Conservation (phyloP, 1,140 invertebrate genomes). For the Drosophila kurseongensis region DNA sequence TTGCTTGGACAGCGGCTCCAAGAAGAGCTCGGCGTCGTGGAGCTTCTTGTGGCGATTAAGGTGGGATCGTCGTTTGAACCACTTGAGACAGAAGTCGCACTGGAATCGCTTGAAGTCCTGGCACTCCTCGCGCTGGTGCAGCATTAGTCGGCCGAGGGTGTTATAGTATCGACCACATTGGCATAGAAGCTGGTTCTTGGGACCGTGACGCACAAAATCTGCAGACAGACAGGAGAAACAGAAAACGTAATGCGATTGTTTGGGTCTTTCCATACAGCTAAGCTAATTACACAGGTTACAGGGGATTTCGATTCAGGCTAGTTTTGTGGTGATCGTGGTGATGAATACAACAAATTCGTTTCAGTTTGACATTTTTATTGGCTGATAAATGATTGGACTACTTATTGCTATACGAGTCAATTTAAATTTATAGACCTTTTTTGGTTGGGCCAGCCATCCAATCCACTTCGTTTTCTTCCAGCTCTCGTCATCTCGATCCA, state of each 20-base stretch:
- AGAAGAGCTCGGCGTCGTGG: slow-evolving; percentile 47
- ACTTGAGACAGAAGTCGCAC: slow-evolving; percentile 67
- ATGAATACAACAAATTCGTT: slow-evolving; percentile 61
- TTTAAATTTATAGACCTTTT: slow-evolving; percentile 42
- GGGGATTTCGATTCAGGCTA: slow-evolving; percentile 6
- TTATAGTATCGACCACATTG: slow-evolving; percentile 74
- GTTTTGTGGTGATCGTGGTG: slow-evolving; percentile 24
- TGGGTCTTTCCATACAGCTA: slow-evolving; percentile 34
- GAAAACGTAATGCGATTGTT: slow-evolving; percentile 34
- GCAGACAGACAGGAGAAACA: slow-evolving; percentile 30
- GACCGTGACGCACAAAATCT: slow-evolving; percentile 56
- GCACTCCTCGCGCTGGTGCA: slow-evolving; percentile 71
- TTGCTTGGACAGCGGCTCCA: slow-evolving; percentile 42
- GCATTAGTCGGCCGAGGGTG: slow-evolving; percentile 55
- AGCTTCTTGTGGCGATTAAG: slow-evolving; percentile 70
- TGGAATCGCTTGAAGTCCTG: slow-evolving; percentile 76
- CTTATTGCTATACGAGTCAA: slow-evolving; percentile 34
- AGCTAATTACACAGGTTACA: slow-evolving; percentile 20
- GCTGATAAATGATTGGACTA: slow-evolving; percentile 48
- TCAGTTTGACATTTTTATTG: slow-evolving; percentile 55
- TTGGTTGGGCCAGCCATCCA: slow-evolving; percentile 3
- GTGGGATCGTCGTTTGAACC: slow-evolving; percentile 74
- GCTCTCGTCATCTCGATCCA: neutral
- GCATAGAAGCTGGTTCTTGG: slow-evolving; percentile 69
- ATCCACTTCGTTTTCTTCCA: neutral